phyloP scores from a whole-genome alignment of 2,888 invertebrate genomes.

The Agonopterix arenella region DNA sequence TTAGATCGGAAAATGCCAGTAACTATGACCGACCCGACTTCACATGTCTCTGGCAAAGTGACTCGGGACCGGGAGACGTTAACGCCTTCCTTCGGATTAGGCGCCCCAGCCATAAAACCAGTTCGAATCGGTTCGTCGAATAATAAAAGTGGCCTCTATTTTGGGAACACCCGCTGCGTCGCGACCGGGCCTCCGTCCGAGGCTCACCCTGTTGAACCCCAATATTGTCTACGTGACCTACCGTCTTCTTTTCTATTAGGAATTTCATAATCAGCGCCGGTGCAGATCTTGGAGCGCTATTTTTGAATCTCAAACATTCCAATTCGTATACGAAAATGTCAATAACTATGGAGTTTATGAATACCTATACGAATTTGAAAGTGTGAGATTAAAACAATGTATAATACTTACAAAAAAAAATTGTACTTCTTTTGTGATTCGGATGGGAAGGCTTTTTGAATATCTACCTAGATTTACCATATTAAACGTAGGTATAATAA shows the following conservation, averaged over 20 bases:
- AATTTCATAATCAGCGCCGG: conserved; percentile 12
- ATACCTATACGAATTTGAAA: too few relatives aligned
- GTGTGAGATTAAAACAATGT: too few relatives aligned
- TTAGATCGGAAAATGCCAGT: background rate
- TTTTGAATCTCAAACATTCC: conserved; percentile 4
- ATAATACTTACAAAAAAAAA: too few relatives aligned
- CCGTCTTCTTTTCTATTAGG: conserved; percentile 9
- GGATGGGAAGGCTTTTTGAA: conserved; percentile 2
- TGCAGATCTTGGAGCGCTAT: background rate
- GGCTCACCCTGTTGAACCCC: conserved; percentile 13
- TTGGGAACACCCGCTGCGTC: conserved; percentile 56
- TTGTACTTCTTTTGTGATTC: conserved; percentile 12
- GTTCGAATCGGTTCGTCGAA: conserved; percentile 59
- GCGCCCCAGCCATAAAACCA: conserved; percentile 55
- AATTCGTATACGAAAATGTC: too few relatives aligned
- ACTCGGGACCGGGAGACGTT: conserved; percentile 28
- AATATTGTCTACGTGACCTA: conserved; percentile 14
- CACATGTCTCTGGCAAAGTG: background rate
- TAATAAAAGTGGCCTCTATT: conserved; percentile 63
- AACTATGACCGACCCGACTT: background rate
- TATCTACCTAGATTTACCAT: too few relatives aligned
- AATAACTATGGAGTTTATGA: too few relatives aligned
- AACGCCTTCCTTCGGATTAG: conserved; percentile 43
- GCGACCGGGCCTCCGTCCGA: conserved; percentile 43
- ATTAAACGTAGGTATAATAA: too few relatives aligned